A percentile compares a stretch with the other conserved stretches of the same genome.
Evolutionary conservation across 2,888 invertebrate species (phyloP).

Genomic region (Platycnemis pennipes): DNA sequence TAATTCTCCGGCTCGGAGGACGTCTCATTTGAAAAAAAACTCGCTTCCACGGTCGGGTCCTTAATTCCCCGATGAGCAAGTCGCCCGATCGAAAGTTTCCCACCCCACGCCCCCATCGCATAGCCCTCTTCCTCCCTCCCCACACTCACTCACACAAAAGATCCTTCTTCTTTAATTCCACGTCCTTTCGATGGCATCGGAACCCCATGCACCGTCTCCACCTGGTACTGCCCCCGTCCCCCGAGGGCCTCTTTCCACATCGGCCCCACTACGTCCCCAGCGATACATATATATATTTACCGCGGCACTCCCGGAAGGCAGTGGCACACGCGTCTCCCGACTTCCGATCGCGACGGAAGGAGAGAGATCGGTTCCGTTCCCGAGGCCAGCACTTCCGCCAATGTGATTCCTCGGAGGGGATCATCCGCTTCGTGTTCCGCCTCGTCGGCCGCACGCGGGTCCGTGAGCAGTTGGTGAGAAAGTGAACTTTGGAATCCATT

Average conservation of each 20-base stretch:
- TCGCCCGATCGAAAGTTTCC: background rate
- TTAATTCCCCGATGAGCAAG: background rate
- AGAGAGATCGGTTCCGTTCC: too few species aligned
- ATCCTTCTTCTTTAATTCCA: background rate
- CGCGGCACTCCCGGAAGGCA: background rate
- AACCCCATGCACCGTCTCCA: background rate
- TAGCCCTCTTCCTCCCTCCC: background rate
- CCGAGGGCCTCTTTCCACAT: too few species aligned
- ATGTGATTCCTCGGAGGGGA: background rate
- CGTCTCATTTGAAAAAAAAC: background rate
- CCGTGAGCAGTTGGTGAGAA: background rate
- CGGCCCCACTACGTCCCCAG: too few species aligned
- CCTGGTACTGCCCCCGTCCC: background rate
- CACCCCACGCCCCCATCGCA: background rate
- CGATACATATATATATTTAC: too few species aligned
- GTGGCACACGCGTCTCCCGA: background rate
- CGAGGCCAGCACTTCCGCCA: too few species aligned
- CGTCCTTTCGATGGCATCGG: background rate
- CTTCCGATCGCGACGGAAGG: background rate
- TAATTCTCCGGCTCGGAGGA: background rate
- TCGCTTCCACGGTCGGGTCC: background rate
- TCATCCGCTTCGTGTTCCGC: too few species aligned
- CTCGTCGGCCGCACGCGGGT: background rate
- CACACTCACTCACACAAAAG: background rate
- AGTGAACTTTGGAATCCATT: background rate